Percentiles rank a stretch among this genome's conserved stretches.
phyloP scores from a whole-genome alignment of 2,113 vertebrate species.

The Syngnathus scovelli region DNA sequence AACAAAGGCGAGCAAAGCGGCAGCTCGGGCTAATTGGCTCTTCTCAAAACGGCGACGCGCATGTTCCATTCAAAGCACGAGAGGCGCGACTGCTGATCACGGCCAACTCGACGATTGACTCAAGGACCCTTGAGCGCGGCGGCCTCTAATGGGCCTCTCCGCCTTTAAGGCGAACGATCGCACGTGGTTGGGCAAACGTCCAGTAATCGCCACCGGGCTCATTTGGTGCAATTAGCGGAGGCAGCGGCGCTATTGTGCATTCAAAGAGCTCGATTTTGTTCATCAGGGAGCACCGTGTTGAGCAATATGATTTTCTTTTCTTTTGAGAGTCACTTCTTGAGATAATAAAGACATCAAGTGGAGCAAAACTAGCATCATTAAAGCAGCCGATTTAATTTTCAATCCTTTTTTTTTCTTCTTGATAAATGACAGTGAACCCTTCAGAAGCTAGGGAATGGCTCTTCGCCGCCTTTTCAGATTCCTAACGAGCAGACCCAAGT shows the following conservation, averaged over 20 bases:
- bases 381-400: background rate
- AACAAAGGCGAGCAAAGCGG: background rate
- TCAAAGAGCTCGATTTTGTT: background rate
- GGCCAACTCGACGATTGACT: background rate
- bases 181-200: background rate
- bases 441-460: background rate
- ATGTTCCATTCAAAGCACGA: too few species aligned
- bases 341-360: background rate
- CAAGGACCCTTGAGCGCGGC: background rate
- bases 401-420: background rate
- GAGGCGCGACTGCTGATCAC: background rate
- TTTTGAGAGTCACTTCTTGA: background rate
- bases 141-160: background rate
- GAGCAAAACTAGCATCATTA: background rate
- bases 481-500: background rate
- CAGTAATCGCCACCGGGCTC: background rate
- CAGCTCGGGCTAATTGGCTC: background rate
- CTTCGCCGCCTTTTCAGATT: background rate
- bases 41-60: background rate
- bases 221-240: background rate
- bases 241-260: background rate
- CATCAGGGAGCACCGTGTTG: constrained; percentile 45
- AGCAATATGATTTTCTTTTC: background rate
- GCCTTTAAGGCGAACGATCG: background rate
- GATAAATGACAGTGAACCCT: background rate